A percentile compares a stretch with the other conserved stretches of the same genome.
Evolutionary conservation across 2,888 invertebrate genomes (phyloP).

Genomic region (Lamellibrachia columna): DNA sequence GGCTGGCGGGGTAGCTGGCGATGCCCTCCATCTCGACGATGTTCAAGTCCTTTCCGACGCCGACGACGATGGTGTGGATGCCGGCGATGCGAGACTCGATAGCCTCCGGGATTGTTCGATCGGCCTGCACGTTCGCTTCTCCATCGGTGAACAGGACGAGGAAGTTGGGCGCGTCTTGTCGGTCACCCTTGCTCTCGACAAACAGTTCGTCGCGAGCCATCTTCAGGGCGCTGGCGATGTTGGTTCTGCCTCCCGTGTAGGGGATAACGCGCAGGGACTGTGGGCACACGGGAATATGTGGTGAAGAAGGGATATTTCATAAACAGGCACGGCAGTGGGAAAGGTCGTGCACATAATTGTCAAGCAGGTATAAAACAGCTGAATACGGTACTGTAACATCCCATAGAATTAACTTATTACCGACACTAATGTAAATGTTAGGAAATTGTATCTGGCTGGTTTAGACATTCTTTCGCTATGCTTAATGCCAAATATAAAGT

Average conservation of each 20-base stretch:
- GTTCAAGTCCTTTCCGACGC: conserved; percentile 33
- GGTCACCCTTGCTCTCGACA: conserved; percentile 25
- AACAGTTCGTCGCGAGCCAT: conserved; percentile 21
- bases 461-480: too few species aligned
- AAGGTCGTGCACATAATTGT: too few species aligned
- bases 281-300: too few species aligned
- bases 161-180: conserved; percentile 31
- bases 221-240: conserved; percentile 25
- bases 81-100: conserved; percentile 29
- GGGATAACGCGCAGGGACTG: conserved; percentile 16
- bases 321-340: too few species aligned
- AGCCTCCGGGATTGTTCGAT: conserved; percentile 35
- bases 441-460: too few species aligned
- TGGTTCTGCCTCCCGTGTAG: conserved; percentile 25
- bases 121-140: conserved; percentile 28
- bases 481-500: too few species aligned
- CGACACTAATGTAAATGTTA: too few species aligned
- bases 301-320: too few species aligned
- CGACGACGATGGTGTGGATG: conserved; percentile 25
- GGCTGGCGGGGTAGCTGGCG: conserved; percentile 29
- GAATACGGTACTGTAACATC: too few species aligned
- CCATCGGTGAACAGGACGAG: conserved; percentile 36
- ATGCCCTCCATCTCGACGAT: conserved; percentile 27
- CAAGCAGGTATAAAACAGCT: too few species aligned
- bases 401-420: too few species aligned